Evolutionary conservation across 2,113 vertebrate genomes (phyloP).

Genomic region (Mormoops blainvillei): DNA sequence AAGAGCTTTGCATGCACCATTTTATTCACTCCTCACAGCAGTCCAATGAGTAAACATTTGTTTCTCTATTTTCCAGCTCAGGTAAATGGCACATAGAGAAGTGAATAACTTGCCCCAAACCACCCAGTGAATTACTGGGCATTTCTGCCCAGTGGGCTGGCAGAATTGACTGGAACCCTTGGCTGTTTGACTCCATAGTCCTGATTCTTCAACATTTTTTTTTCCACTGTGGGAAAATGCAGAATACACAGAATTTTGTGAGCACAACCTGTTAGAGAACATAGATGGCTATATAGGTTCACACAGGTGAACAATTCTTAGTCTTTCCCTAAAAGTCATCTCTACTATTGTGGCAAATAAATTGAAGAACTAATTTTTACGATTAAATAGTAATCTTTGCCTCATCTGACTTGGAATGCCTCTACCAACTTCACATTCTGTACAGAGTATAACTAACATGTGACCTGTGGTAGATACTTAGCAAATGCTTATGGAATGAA

Average conservation of each 20-base stretch:
- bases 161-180: not conserved
- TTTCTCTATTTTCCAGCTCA: not conserved
- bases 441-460: not conserved
- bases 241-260: not conserved
- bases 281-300: not conserved
- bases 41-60: not conserved
- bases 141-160: not conserved
- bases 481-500: not conserved
- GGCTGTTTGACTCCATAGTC: not conserved
- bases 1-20: not conserved
- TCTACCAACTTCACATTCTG: not conserved
- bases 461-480: not conserved
- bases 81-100: not conserved
- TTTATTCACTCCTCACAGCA: not conserved
- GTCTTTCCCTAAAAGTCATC: not conserved
- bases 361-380: not conserved
- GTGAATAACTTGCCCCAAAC: not conserved
- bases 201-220: not conserved
- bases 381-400: not conserved
- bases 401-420: not conserved
- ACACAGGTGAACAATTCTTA: not conserved
- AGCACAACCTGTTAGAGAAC: not conserved
- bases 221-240: not conserved
- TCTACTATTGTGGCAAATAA: not conserved
- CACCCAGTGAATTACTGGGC: not conserved